Conservation (phyloP, 1,140 invertebrate species). For the Probaryconus sp. region DNA sequence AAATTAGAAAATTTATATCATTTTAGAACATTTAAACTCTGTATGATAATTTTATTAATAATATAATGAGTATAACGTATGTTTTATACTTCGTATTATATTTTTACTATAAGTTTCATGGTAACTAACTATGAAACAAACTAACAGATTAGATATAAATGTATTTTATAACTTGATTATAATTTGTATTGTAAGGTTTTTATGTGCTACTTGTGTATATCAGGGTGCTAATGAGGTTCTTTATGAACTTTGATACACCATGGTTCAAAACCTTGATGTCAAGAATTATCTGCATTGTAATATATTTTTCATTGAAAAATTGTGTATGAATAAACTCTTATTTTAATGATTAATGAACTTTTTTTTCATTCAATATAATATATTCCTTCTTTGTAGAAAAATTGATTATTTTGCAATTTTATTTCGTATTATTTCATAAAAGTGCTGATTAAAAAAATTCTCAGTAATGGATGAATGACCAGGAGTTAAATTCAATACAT, state of each 20-base stretch:
- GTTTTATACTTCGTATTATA: neutral
- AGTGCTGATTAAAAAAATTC: too few relatives aligned
- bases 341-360: slow-evolving; percentile 24
- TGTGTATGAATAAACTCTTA: slow-evolving; percentile 59
- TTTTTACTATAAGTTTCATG: too few relatives aligned
- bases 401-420: too few relatives aligned
- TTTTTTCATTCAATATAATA: neutral
- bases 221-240: slow-evolving; percentile 62
- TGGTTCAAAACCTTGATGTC: slow-evolving; percentile 46
- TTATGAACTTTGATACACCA: slow-evolving; percentile 65
- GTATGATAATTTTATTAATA: too few relatives aligned
- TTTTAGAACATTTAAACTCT: too few relatives aligned
- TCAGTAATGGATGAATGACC: too few relatives aligned
- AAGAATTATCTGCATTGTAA: slow-evolving; percentile 64
- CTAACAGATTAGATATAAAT: neutral
- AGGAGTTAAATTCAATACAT: too few relatives aligned
- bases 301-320: slow-evolving; percentile 68
- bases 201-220: slow-evolving; percentile 23
- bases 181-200: slow-evolving; percentile 37
- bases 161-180: neutral
- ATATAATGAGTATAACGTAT: too few relatives aligned
- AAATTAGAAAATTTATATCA: too few relatives aligned
- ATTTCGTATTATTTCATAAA: too few relatives aligned
- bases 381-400: too few relatives aligned
- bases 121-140: neutral